Evolutionary conservation across 2,888 invertebrate genomes (phyloP).

Genomic region (Linnaemya vulpina): DNA sequence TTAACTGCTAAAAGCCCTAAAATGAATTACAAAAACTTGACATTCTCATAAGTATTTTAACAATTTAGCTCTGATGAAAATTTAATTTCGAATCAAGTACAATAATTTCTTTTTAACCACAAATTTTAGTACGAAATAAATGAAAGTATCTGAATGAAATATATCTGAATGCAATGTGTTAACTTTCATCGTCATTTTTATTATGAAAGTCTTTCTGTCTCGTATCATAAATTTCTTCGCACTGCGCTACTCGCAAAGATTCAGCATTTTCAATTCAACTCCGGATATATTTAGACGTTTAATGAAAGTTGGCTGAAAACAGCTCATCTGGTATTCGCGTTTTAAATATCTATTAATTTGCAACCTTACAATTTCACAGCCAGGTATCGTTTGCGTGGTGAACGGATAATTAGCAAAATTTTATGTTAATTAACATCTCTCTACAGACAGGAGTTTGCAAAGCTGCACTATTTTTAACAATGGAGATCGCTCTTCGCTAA

Average conservation of each 20-base stretch:
- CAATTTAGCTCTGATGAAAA: constrained; percentile 52
- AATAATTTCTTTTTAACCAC: constrained; percentile 65
- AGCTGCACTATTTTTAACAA: no score
- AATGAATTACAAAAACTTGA: constrained; percentile 19
- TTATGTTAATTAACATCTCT: no score
- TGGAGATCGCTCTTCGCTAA: no score
- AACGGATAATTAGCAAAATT: no score
- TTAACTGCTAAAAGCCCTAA: constrained; percentile 21
- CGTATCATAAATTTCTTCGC: constrained; percentile 21
- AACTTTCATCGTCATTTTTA: constrained; percentile 59
- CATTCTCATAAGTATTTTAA: constrained; percentile 38
- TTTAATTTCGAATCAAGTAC: constrained; percentile 58
- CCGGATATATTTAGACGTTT: no score
- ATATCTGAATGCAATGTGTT: constrained; percentile 57
- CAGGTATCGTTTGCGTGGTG: no score
- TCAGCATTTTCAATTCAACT: no score
- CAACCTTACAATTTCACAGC: no score
- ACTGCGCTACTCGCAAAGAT: neutral
- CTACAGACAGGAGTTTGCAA: no score
- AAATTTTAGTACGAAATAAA: constrained; percentile 35
- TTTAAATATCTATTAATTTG: no score
- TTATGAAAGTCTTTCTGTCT: constrained; percentile 45
- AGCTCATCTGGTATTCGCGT: no score
- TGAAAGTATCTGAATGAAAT: neutral
- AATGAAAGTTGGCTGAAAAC: no score